Conservation (phyloP, 2,113 vertebrate genomes). For the Sinocyclocheilus grahami region DNA sequence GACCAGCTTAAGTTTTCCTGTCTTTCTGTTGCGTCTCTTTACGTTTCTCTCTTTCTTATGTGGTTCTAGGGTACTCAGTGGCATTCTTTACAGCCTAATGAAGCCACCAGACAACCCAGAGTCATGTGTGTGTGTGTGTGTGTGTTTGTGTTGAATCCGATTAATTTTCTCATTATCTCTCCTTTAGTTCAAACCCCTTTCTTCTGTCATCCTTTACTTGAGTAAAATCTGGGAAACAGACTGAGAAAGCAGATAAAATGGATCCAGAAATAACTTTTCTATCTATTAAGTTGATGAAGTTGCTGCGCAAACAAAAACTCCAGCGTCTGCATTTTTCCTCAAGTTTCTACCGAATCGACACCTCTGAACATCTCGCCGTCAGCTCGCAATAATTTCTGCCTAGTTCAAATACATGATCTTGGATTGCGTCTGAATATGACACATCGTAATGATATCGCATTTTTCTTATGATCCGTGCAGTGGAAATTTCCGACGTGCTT, state of each 20-base stretch:
- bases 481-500: constrained; percentile 7
- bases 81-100: constrained; percentile 52
- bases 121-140: background rate
- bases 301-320: background rate
- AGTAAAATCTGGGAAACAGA: background rate
- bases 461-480: constrained; percentile 16
- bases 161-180: constrained; percentile 52
- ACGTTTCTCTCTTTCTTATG: constrained; percentile 30
- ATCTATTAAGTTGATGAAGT: constrained; percentile 20
- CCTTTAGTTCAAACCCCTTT: constrained; percentile 43
- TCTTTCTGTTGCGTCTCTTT: constrained; percentile 34
- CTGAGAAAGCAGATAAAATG: constrained; percentile 18
- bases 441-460: background rate
- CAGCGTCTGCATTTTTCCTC: background rate
- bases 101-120: constrained; percentile 51
- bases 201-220: constrained; percentile 28
- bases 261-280: constrained; percentile 35
- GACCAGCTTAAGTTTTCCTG: constrained; percentile 61
- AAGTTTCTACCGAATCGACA: background rate
- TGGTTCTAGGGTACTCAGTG: constrained; percentile 21
- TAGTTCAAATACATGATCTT: background rate
- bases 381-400: background rate
- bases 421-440: background rate
- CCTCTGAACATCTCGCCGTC: background rate
- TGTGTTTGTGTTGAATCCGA: constrained; percentile 38